Conservation (phyloP, 2,797 vertebrate species). For the Amniataba percoides region DNA sequence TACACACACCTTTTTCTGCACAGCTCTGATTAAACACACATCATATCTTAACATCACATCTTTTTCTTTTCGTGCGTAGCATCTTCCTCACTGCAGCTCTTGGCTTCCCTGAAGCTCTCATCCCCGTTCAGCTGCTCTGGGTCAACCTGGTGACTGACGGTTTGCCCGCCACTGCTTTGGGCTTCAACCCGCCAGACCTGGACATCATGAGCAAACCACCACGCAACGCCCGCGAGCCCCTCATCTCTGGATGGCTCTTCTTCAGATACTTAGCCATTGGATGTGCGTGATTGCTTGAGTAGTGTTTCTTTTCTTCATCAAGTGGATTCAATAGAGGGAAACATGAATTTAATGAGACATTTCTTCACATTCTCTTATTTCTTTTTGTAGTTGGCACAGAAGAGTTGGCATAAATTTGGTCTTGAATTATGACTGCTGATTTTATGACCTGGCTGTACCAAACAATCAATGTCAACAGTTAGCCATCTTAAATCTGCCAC, state of each 20-base stretch:
- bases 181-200: slow-evolving; percentile 97
- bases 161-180: slow-evolving; percentile 95
- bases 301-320: background rate
- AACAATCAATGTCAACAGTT: background rate
- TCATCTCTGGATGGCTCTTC: slow-evolving; percentile 99
- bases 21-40: background rate
- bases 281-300: slow-evolving; percentile 75
- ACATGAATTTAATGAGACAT: background rate
- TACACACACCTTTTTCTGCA: background rate
- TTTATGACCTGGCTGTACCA: background rate
- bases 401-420: background rate
- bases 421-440: background rate
- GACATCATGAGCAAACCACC: slow-evolving; percentile 99
- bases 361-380: background rate
- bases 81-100: slow-evolving; percentile 98
- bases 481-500: background rate
- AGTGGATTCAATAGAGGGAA: background rate
- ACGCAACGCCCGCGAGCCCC: slow-evolving; percentile 96
- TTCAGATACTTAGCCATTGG: slow-evolving; percentile 98
- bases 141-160: slow-evolving; percentile 98
- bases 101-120: slow-evolving; percentile 98
- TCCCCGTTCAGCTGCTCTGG: slow-evolving; percentile 98
- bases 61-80: slow-evolving; percentile 73
- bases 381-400: background rate
- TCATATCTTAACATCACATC: background rate